Base-by-base conservation (phyloP, 2,797 vertebrate genomes). In the Eulemur rubriventer region DNA sequence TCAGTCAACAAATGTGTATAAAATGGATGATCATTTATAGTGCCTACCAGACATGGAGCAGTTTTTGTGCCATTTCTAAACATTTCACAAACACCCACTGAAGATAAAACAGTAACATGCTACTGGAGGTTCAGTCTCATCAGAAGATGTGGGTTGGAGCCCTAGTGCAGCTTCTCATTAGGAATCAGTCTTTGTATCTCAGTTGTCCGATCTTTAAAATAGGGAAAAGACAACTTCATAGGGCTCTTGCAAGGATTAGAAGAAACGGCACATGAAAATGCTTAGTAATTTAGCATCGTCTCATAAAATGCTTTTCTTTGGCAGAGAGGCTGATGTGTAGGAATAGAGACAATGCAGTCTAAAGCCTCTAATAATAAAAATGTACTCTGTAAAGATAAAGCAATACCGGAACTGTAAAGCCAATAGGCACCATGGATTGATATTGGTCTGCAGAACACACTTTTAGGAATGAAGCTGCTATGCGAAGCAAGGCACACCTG, bases 221-320 rank as follows among this genome's bases (percentile, higher is more conserved):
- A 80, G 67, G 55, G 41, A 82, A 43, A 91, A 61, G 24, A 61
- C 17, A 80, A 75, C 11, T 30, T 78, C 2, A 28, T 1, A 24
- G 22, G 52, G n/a, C 12, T 94, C 28, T 67, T 61, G 33, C 12
- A 26, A 65, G 11, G 65, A 41, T 75, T 11, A 95, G 59, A 14
- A 91, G 69, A 43, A 63, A 83, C n/a, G 48, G 20, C 16, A 76
- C 52, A 61, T 50, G 43, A 46, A 76, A 83, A 95, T 92, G 33
- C 33, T 79, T 88, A 88, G 55, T 57, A 65, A 72, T 96, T 93
- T 91, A 91, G 17, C 26, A 79, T 89, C 89, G 86, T 38, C 33
- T 67, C 41, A 22, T 35, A 72, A 89, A 65, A 86, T 52, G 22
- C 13, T 75, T 94, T 91, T 86, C 55, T 95, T 94, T 95, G 73